Percentiles rank a stretch among this genome's conserved stretches.
Conservation (phyloP, 1,140 invertebrate genomes). For the Lysiphlebus fabarum region DNA sequence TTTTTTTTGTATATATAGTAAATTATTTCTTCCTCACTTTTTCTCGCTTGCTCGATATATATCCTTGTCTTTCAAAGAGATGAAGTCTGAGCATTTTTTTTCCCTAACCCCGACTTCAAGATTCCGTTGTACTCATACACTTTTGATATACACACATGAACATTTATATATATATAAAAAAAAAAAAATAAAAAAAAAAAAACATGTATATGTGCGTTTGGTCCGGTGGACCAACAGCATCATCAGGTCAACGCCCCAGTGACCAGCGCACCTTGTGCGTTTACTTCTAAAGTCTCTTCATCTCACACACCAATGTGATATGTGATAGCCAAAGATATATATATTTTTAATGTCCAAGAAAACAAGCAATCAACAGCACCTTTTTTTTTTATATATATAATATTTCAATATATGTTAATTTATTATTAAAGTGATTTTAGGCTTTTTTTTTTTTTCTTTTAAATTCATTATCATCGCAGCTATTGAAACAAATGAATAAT, state of each 20-base stretch:
- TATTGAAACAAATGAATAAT: too few relatives aligned
- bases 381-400: too few relatives aligned
- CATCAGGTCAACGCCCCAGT: conserved; percentile 49
- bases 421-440: too few relatives aligned
- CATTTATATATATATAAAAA: too few relatives aligned
- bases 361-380: too few relatives aligned
- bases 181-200: too few relatives aligned
- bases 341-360: too few relatives aligned
- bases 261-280: conserved; percentile 45
- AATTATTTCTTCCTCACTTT: conserved; percentile 10
- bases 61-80: conserved; percentile 4
- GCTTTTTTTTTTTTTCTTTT: too few relatives aligned
- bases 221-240: conserved; percentile 22
- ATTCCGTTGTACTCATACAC: conserved; percentile 42
- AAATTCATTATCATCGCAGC: too few relatives aligned
- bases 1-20: not conserved
- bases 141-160: not conserved
- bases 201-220: conserved; percentile 6
- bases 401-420: too few relatives aligned
- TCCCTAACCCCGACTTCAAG: conserved; percentile 28
- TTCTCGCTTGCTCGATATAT: conserved; percentile 3
- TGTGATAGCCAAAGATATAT: not conserved
- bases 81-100: conserved; percentile 15
- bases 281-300: conserved; percentile 25
- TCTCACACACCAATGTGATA: conserved; percentile 8